Percentiles rank a stretch among this genome's conserved stretches.
Conservation (phyloP, 2,797 vertebrate genomes). For the Synaphobranchus kaupii region DNA sequence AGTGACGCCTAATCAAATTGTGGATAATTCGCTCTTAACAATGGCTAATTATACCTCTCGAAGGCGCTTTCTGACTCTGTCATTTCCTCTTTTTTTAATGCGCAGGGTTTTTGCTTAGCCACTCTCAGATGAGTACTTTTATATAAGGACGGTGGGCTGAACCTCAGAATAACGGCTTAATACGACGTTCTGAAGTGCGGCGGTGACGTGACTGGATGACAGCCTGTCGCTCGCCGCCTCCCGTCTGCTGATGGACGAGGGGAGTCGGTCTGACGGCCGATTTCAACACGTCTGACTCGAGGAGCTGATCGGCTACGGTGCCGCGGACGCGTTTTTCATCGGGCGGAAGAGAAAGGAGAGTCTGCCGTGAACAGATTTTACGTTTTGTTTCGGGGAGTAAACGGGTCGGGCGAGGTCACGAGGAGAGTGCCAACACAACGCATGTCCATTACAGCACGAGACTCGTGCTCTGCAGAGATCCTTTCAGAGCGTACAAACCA, state of each 20-base stretch:
- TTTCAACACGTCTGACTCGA: background rate
- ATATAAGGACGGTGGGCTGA: background rate
- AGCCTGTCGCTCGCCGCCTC: background rate
- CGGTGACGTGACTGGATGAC: background rate
- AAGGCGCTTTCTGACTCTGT: background rate
- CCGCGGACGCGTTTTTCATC: background rate
- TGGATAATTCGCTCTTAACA: constrained; percentile 7
- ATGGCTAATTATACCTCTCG: constrained; percentile 10
- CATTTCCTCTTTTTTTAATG: constrained; percentile 5
- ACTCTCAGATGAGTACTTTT: background rate
- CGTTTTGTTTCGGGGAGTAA: background rate
- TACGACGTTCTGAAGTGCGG: background rate
- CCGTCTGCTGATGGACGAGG: background rate
- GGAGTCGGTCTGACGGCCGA: background rate
- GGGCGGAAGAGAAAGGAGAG: background rate
- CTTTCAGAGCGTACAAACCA: background rate
- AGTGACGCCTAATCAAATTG: constrained; percentile 7
- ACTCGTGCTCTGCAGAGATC: background rate
- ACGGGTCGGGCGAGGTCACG: background rate
- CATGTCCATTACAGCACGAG: background rate
- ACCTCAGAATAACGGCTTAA: background rate
- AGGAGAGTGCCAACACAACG: background rate
- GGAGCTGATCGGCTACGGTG: background rate
- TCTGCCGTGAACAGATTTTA: background rate
- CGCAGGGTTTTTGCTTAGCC: background rate